phyloP scores from a whole-genome alignment of 2,888 invertebrate species.

The Aspidiotus destructor region DNA sequence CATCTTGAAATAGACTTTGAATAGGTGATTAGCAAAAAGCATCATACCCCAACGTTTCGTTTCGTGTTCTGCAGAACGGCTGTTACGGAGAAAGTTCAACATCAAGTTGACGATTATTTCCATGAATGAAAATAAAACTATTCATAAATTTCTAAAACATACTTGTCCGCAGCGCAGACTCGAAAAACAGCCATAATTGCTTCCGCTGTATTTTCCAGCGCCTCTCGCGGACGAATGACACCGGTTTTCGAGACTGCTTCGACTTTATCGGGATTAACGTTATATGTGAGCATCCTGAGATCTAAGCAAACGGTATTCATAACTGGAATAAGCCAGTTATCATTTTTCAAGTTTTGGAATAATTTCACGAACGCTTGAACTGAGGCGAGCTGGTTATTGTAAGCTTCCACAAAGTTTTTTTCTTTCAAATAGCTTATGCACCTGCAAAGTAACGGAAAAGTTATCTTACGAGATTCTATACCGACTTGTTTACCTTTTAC shows the following conservation, averaged over 20 bases:
- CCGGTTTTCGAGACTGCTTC: constrained; percentile 31
- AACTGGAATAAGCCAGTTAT: constrained; percentile 93
- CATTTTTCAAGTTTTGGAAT: constrained; percentile 78
- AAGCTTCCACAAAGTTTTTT: constrained; percentile 52
- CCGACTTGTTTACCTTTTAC: not conserved
- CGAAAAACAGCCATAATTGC: constrained; percentile 86
- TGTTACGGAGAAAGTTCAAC: constrained; percentile 39
- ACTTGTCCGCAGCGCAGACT: constrained; percentile 88
- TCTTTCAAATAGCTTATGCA: constrained; percentile 47
- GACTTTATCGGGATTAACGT: constrained; percentile 52
- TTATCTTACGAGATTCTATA: constrained; percentile 12
- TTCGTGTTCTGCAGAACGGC: constrained; percentile 67
- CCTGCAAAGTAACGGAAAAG: constrained; percentile 40
- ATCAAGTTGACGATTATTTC: not conserved
- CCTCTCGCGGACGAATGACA: constrained; percentile 47
- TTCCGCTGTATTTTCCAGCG: constrained; percentile 87
- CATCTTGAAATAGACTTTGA: constrained; percentile 93
- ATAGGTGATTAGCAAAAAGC: constrained; percentile 89
- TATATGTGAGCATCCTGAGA: constrained; percentile 69
- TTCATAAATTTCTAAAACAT: constrained; percentile 38
- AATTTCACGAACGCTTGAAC: constrained; percentile 71
- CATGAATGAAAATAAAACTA: not conserved
- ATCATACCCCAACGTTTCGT: constrained; percentile 96
- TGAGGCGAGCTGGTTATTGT: constrained; percentile 64
- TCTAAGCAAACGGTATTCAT: constrained; percentile 86